These are phyloP conservation scores for Candidula unifasciata DNA, from an alignment of 2,888 invertebrate species.

Conservation along the genomic window DNA sequence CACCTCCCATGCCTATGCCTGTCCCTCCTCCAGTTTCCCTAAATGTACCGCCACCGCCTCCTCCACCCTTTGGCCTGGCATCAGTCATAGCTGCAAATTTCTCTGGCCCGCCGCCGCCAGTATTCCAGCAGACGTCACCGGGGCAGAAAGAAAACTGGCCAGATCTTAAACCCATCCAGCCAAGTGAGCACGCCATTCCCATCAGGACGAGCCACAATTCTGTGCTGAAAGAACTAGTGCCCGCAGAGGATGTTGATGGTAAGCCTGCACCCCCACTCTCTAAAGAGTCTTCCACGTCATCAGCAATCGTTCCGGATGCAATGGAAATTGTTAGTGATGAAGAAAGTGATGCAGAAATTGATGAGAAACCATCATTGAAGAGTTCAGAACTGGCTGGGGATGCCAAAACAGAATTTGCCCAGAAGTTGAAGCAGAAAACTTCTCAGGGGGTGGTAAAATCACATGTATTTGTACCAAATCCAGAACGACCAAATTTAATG, in stretches of 20 bases:
- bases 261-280: constrained; percentile 21
- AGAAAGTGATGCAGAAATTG: neutral
- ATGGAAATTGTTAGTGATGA: constrained; percentile 48
- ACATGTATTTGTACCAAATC: constrained; percentile 57
- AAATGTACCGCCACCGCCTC: constrained; percentile 48
- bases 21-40: constrained; percentile 50
- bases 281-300: constrained; percentile 44
- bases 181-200: constrained; percentile 5
- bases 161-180: constrained; percentile 24
- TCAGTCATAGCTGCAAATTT: constrained; percentile 37
- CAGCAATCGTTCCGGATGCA: constrained; percentile 47
- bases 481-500: constrained; percentile 59
- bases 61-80: constrained; percentile 46
- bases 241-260: constrained; percentile 35
- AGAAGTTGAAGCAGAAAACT: constrained; percentile 71
- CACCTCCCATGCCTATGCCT: constrained; percentile 49
- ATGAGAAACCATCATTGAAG: neutral
- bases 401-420: constrained; percentile 70
- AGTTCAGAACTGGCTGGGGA: constrained; percentile 52
- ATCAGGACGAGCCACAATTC: constrained; percentile 36
- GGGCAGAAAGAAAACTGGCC: constrained; percentile 60
- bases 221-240: constrained; percentile 51
- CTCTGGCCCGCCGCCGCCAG: constrained; percentile 41
- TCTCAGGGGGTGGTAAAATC: constrained; percentile 54
- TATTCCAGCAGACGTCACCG: constrained; percentile 56